Evolutionary conservation across 2,797 vertebrate genomes (phyloP), one percentile per base, ranked within the genome.

Genomic region (Falco cherrug): DNA sequence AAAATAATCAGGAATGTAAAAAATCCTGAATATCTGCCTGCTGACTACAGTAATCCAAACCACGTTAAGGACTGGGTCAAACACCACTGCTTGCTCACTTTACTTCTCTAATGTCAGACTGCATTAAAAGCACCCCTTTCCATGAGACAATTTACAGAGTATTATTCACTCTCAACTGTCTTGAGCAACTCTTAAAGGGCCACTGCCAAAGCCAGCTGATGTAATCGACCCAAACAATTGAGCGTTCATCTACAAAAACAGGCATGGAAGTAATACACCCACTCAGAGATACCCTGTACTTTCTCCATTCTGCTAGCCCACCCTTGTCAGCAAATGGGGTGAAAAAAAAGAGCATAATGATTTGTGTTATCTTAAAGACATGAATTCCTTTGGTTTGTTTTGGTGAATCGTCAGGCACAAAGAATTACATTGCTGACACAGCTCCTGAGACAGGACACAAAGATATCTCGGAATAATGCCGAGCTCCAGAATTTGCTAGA

Each of bases 1-100:
- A 85, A 61, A 39, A 25, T 19, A 75, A 91, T 35, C 26, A 82
- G 61, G 69, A 95, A 92, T 91, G 86, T 76, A 83, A 94, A 91
- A 96, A 89, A 63, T 93, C 87, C 84, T 81, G 81, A 95, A n/a
- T 87, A 90, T 81, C 84, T 89, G 51, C 69, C 79, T 93, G 88
- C 70, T 93, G 84, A 95, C 6, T 11, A 85, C 26, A 93, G 88
- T 92, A 96, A 96, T 83, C 75, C 64, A 94, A 96, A 82, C 90
- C 87, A 89, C 0, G 1, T 29, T 89, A 80, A 75, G 45, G 76
- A 87, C 88, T 26, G 33, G 54, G 61, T 85, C 54, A 94, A 94
- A 92, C 82, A 81, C 78, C 81, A 65, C 61, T 54, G 57, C 81
- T 95, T 60, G 75, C 89, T 94, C 87, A 74, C 61, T 90, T 82